Conservation (phyloP, 2,888 invertebrate species). For the Oligia latruncula region DNA sequence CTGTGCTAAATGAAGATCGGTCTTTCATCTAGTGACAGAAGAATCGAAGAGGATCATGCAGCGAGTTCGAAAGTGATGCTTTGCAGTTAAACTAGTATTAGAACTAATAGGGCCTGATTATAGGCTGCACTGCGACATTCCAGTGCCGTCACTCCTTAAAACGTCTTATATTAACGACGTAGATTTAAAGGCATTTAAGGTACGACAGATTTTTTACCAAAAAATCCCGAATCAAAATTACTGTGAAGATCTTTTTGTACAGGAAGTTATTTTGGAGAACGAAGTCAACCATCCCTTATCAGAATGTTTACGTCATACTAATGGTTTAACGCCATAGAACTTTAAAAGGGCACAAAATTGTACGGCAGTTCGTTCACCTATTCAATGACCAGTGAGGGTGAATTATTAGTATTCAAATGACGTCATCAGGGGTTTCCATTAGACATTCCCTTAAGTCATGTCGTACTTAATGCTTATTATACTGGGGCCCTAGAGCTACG, state of each 20-base stretch:
- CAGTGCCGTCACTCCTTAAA: neutral
- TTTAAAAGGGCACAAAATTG: neutral
- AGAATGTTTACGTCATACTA: neutral
- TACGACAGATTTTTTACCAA: neutral
- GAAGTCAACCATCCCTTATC: neutral
- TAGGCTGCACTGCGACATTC: neutral
- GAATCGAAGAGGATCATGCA: neutral
- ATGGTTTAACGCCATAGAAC: neutral
- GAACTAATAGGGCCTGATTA: neutral
- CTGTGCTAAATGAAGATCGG: neutral
- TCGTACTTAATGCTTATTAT: constrained; percentile 29
- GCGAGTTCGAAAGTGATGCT: neutral
- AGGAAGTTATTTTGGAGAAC: neutral
- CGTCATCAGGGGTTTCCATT: constrained; percentile 48
- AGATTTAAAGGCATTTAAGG: neutral
- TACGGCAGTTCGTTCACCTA: constrained; percentile 34
- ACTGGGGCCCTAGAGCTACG: constrained; percentile 29
- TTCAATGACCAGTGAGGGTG: constrained; percentile 12
- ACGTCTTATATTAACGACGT: too few species aligned
- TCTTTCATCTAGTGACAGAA: neutral
- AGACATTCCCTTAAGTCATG: constrained; percentile 27
- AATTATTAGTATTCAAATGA: constrained; percentile 44
- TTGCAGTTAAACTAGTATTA: neutral
- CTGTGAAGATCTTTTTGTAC: neutral
- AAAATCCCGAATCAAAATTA: neutral